Evolutionary conservation across 2,797 vertebrate species (phyloP), one percentile per base, ranked within the genome.

Genomic region (Echeneis naucrates): DNA sequence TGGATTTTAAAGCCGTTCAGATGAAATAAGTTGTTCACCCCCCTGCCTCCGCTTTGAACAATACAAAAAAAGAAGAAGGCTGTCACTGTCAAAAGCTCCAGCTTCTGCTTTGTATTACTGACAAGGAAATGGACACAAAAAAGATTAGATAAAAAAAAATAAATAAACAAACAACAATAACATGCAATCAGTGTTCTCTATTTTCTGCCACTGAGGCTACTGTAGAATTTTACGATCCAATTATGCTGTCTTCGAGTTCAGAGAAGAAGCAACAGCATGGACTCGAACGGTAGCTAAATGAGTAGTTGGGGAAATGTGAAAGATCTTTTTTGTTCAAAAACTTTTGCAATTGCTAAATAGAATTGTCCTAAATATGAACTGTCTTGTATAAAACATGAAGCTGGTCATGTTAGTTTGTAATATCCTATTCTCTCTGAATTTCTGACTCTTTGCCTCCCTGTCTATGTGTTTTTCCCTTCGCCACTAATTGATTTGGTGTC

Each of bases 41-140:
- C 48, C 13, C 30, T 14, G 30, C n/a, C 61, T 54, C 44, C 23
- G 68, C 47, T 51, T 33, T 0, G 12, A 62, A 40, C 37, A 59
- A 59, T 53, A 14, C 1, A 53, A 50, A 60, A 42, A 61, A 19
- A 59, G 23, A 30, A 33, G 23, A 60, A 24, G 42, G 68, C 62
- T 76, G 47, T 81, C 80, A 66, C 60, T 70, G 64, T 71, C 81
- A 51, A 54, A 71, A 54, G 21, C 35, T 59, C 52, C 10, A 6
- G 37, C 64, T 68, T 17, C 51, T 16, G 6, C 53, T 74, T 75
- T 71, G 44, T 59, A 13, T 40, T 51, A 24, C 42, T 66, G 56
- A 80, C 59, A 66, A 50, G 32, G 45, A 73, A 71, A 69, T 68
- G 52, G 69, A 72, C 51, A 58, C 66, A 78, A n/a, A n/a, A n/a